Evolutionary conservation across 2,888 invertebrate species (phyloP).

Genomic region (Amphipyra berbera): DNA sequence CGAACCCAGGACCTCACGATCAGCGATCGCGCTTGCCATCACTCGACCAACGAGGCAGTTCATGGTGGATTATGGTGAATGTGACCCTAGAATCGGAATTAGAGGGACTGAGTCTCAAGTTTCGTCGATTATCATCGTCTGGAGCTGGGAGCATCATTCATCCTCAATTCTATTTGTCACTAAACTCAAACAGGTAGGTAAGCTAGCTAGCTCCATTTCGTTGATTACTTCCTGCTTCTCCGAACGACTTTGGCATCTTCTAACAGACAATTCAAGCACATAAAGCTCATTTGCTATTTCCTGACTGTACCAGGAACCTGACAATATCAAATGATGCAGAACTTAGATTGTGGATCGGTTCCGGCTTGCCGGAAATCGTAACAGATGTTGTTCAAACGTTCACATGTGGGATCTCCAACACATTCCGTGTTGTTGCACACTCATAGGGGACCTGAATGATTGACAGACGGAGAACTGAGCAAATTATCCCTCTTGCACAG

Average conservation of each 20-base stretch:
- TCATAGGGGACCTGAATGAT: conserved; percentile 9
- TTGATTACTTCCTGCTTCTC: conserved; percentile 3
- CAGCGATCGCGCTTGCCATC: no score
- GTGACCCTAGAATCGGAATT: no score
- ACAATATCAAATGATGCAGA: conserved; percentile 33
- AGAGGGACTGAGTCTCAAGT: no score
- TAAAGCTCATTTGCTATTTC: conserved; percentile 29
- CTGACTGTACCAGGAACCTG: conserved; percentile 24
- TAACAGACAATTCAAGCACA: conserved; percentile 5
- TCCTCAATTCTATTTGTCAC: no score
- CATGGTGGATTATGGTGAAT: no score
- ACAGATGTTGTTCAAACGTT: conserved; percentile 35
- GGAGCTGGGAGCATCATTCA: no score
- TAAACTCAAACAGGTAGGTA: no score
- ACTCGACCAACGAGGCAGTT: no score
- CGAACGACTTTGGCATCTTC: conserved; percentile 11
- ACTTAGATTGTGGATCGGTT: conserved; percentile 31
- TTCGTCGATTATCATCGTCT: no score
- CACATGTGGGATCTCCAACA: conserved; percentile 22
- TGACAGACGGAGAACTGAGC: not conserved
- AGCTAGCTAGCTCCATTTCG: no score
- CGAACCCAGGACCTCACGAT: no score
- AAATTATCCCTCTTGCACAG: not conserved
- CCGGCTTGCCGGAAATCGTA: conserved; percentile 34
- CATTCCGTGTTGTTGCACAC: conserved; percentile 21